Conservation (phyloP, 2,113 vertebrate genomes). For the Macrotus californicus region DNA sequence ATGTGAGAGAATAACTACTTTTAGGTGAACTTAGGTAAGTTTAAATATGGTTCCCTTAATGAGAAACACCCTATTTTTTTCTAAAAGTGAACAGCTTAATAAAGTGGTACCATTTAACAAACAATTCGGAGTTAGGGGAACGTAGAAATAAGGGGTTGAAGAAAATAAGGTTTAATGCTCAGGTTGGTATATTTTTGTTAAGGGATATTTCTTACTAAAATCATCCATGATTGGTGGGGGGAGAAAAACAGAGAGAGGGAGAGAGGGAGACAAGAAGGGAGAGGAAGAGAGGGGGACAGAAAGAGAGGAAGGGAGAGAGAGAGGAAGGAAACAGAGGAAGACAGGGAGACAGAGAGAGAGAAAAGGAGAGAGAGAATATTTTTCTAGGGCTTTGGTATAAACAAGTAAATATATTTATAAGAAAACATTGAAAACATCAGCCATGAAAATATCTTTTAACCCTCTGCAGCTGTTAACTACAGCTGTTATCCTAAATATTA, state of each 20-base stretch:
- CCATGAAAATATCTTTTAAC: slow-evolving; percentile 60
- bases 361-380: not conserved
- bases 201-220: not conserved
- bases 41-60: not conserved
- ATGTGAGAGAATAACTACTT: not conserved
- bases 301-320: not conserved
- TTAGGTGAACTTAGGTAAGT: not conserved
- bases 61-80: not conserved
- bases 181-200: not conserved
- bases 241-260: not conserved
- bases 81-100: not conserved
- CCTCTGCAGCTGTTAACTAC: not conserved
- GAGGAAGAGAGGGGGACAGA: not conserved
- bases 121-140: not conserved
- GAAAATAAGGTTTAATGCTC: not conserved
- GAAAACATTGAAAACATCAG: slow-evolving; percentile 12
- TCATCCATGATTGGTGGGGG: not conserved
- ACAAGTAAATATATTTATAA: not conserved
- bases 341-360: not conserved
- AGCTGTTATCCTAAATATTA: not conserved
- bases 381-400: not conserved
- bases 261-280: no score
- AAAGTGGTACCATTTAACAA: not conserved
- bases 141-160: not conserved
- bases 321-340: not conserved